Base-by-base conservation (phyloP, 2,113 vertebrate species). In the Chelonoidis abingdonii region DNA sequence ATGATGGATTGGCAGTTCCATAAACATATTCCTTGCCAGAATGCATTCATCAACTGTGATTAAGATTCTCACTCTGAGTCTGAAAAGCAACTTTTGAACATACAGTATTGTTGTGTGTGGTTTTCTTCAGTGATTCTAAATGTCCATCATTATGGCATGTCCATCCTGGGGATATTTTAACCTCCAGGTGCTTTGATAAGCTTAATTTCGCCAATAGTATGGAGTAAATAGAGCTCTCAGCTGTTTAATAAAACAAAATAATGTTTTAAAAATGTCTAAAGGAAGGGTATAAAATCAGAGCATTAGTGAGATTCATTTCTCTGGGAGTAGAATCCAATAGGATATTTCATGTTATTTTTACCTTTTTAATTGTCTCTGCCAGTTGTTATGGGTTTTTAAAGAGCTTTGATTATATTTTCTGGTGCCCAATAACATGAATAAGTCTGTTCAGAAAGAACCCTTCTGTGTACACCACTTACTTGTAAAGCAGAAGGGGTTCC, bases 341-440 rank as follows among this genome's bases (percentile, higher is more conserved):
- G 80, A n/a, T 88, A 85, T 90, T 94, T 92, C 2, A 89, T 72
- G 81, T 92, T 95, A 93, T 94, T 96, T 97, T 96, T 94, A 87
- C 85, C 93, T 86, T 95, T 93, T 59, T 54, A 65, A 57, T 95
- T 93, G 92, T 89, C 80, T 92, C 21, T 87, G 29, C 53, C 0
- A 0, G 83, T 81, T 65, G 57, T 29, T 59, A 27, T 10, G 27
- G 27, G 10, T 90, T 49, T 47, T 49, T 92, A 86, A 94, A 94
- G 83, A 94, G 89, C 80, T 92, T 22, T 38, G 83, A 80, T 78
- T 91, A 75, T 95, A 49, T 95, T 95, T 97, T 95, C 93, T 88
- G 85, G 83, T 95, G 86, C 87, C 89, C 94, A 91, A 93, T 31
- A 29, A 59, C 27, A 95, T 91, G 88, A 91, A 94, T 72, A 21